Conservation (phyloP, 2,888 invertebrate genomes). For the Latrodectus elegans region DNA sequence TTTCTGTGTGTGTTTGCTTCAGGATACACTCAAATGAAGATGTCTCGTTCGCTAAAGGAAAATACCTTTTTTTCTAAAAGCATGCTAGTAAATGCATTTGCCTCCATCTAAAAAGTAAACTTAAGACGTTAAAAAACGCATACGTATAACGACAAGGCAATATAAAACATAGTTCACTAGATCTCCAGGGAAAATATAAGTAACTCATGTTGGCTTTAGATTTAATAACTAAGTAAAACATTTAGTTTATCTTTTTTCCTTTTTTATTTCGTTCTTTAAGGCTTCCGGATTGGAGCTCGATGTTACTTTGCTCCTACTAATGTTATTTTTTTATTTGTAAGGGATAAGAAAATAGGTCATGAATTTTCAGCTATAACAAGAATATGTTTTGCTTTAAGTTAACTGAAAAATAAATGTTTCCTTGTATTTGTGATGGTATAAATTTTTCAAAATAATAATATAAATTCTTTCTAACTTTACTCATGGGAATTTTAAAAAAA, state of each 20-base stretch:
- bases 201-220: conserved; percentile 31
- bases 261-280: not conserved
- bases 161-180: conserved; percentile 4
- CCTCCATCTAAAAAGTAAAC: not conserved
- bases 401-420: conserved; percentile 13
- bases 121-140: not conserved
- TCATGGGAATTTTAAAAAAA: not conserved
- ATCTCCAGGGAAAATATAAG: conserved; percentile 35
- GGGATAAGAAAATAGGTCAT: conserved; percentile 22
- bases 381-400: not conserved
- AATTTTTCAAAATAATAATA: conserved; percentile 1
- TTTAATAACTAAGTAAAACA: conserved; percentile 45
- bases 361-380: conserved; percentile 24
- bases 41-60: too few species aligned
- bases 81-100: not conserved
- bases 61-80: not conserved
- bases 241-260: conserved; percentile 7
- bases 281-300: not conserved
- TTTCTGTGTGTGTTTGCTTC: too few species aligned
- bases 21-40: too few species aligned
- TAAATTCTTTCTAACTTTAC: not conserved
- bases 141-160: conserved; percentile 14
- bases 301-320: conserved; percentile 3
- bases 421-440: not conserved
- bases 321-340: conserved; percentile 30